Percentiles rank a stretch among this genome's conserved stretches.
These are phyloP conservation scores for Plagodis dolabraria DNA, from an alignment of 2,888 invertebrate species.

Conservation along the genomic window DNA sequence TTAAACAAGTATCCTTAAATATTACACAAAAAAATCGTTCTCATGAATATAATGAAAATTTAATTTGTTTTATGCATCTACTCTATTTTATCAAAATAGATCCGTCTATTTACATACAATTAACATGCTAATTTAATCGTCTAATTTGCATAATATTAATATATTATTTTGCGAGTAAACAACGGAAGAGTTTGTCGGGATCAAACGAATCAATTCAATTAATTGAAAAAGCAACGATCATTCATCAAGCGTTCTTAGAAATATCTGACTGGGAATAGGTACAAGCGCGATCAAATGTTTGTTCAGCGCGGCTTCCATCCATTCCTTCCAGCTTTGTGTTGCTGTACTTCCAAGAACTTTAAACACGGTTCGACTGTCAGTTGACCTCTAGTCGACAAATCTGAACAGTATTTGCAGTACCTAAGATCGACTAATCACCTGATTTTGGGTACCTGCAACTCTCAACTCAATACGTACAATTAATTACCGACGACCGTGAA, in stretches of 20 bases:
- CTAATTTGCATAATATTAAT: not conserved
- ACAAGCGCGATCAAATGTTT: constrained; percentile 15
- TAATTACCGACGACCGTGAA: too few species aligned
- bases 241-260: constrained; percentile 15
- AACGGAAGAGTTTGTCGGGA: constrained; percentile 18
- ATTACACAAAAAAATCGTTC: too few species aligned
- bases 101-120: not conserved
- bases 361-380: constrained; percentile 24
- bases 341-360: constrained; percentile 28
- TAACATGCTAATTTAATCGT: constrained; percentile 2
- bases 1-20: too few species aligned
- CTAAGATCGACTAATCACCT: not conserved
- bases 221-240: constrained; percentile 7
- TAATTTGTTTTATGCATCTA: too few species aligned
- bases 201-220: constrained; percentile 18
- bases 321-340: constrained; percentile 15
- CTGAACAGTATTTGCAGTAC: constrained; percentile 8
- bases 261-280: constrained; percentile 1
- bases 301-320: constrained; percentile 16
- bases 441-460: too few species aligned
- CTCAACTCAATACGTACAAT: too few species aligned
- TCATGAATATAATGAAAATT: too few species aligned
- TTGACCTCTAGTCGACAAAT: constrained; percentile 23
- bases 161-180: constrained; percentile 7
- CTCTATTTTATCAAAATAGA: not conserved